Conservation (phyloP, 2,888 invertebrate species). For the Lagria hirta region DNA sequence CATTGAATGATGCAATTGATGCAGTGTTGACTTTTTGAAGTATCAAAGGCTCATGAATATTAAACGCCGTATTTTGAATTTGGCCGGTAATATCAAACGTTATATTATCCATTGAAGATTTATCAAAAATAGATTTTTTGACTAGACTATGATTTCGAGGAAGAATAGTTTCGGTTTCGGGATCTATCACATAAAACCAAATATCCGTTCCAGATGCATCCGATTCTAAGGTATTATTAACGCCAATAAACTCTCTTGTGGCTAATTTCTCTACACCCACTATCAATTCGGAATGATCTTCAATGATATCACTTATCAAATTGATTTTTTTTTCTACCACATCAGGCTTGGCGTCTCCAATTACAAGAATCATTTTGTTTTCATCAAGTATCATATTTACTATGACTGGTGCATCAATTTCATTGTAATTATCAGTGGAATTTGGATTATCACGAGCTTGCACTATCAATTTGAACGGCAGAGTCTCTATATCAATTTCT, state of each 20-base stretch:
- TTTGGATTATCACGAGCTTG: conserved; percentile 75
- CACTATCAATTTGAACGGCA: conserved; percentile 76
- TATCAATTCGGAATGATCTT: conserved; percentile 72
- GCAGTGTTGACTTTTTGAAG: conserved; percentile 53
- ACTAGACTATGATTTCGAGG: conserved; percentile 71
- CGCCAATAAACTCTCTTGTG: conserved; percentile 70
- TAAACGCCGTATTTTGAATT: conserved; percentile 68
- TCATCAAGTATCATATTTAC: conserved; percentile 78
- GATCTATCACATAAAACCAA: conserved; percentile 86
- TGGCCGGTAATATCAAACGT: conserved; percentile 69
- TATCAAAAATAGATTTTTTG: conserved; percentile 64
- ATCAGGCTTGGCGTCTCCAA: conserved; percentile 74
- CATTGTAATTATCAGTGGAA: conserved; percentile 62
- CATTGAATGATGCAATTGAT: conserved; percentile 51
- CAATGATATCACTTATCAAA: conserved; percentile 63
- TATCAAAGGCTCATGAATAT: conserved; percentile 64
- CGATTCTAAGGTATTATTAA: conserved; percentile 72
- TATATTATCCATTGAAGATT: conserved; percentile 65
- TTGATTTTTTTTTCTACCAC: conserved; percentile 61
- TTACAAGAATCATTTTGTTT: conserved; percentile 76
- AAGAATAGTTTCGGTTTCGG: conserved; percentile 72
- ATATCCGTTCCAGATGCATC: conserved; percentile 78
- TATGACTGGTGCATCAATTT: conserved; percentile 65
- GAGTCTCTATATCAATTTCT: conserved; percentile 60
- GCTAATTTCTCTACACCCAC: conserved; percentile 83